A percentile compares a stretch with the other conserved stretches of the same genome.
phyloP scores from a whole-genome alignment of 2,797 vertebrate genomes.

The Petrocephalus sullivani region DNA sequence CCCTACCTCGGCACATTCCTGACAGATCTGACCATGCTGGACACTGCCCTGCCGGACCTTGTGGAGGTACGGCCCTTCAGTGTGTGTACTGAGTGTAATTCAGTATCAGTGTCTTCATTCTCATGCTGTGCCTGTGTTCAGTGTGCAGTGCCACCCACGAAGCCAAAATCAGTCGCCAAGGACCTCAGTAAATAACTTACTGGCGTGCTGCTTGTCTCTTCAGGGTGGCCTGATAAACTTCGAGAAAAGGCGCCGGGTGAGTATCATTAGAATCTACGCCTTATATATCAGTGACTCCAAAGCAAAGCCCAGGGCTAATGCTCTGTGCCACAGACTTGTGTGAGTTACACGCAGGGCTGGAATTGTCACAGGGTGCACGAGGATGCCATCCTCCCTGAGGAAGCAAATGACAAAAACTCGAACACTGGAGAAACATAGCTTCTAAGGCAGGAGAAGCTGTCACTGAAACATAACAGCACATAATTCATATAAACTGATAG shows the following conservation, averaged over 20 bases:
- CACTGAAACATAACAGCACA: neutral
- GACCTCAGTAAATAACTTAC: neutral
- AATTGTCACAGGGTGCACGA: neutral
- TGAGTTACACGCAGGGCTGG: neutral
- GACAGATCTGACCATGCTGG: constrained; percentile 87
- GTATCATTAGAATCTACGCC: constrained; percentile 29
- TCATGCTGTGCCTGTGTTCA: neutral
- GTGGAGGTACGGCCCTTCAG: constrained; percentile 66
- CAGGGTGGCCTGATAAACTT: constrained; percentile 93
- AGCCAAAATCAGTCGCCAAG: constrained; percentile 25
- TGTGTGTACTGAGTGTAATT: neutral
- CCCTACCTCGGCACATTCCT: constrained; percentile 91
- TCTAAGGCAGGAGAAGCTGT: neutral
- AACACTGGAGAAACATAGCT: neutral
- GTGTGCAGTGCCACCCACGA: neutral
- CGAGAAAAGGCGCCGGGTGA: constrained; percentile 88
- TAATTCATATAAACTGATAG: neutral
- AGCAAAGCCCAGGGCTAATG: neutral
- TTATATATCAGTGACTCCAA: neutral
- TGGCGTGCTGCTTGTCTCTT: constrained; percentile 34
- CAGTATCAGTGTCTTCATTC: neutral
- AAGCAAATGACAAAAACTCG: neutral
- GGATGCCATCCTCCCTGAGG: neutral
- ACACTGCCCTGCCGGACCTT: constrained; percentile 82
- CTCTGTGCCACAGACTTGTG: neutral